Conservation (phyloP, 2,797 vertebrate species). For the Ceryle rudis region DNA sequence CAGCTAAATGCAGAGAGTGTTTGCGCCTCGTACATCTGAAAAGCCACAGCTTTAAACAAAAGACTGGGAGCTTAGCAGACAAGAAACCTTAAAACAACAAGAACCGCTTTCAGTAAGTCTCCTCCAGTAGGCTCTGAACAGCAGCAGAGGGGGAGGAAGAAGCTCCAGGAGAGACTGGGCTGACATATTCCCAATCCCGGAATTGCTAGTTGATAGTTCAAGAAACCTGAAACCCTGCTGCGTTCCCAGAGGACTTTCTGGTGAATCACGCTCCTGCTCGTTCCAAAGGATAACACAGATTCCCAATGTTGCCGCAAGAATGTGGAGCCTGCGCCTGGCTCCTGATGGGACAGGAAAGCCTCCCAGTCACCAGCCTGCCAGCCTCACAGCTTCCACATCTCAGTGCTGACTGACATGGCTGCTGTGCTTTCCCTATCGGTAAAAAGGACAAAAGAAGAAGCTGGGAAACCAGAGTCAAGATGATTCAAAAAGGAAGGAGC, state of each 20-base stretch:
- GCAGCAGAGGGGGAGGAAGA: neutral
- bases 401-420: neutral
- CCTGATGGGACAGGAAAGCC: neutral
- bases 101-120: neutral
- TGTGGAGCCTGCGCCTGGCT: neutral
- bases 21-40: neutral
- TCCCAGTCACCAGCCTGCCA: neutral
- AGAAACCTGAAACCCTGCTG: conserved; percentile 42
- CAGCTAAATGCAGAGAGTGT: neutral
- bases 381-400: neutral
- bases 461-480: neutral
- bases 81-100: conserved; percentile 1
- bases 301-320: neutral
- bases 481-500: neutral
- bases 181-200: neutral
- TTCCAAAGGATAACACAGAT: neutral
- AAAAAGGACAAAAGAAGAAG: neutral
- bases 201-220: conserved; percentile 25
- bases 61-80: neutral
- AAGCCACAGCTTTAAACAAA: neutral
- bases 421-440: neutral
- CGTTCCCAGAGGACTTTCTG: conserved; percentile 20
- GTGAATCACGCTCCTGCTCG: conserved; percentile 19
- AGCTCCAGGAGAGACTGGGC: neutral
- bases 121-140: neutral